Conservation (phyloP, 2,888 invertebrate species). For the Thereva unica region DNA sequence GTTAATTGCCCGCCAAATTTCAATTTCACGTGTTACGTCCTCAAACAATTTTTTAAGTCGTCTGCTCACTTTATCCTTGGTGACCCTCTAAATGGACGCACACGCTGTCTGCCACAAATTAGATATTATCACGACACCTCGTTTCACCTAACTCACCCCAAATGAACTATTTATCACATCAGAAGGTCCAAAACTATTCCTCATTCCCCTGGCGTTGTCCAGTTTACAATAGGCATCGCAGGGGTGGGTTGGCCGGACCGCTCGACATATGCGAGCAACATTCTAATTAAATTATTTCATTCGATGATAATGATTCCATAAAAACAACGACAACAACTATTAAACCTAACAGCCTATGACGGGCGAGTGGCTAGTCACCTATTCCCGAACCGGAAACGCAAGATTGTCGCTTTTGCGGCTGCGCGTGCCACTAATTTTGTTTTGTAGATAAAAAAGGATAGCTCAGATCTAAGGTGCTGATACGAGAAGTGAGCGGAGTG, state of each 20-base stretch:
- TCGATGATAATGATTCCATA: slow-evolving; percentile 31
- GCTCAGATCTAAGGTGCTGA: neutral
- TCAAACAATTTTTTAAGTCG: slow-evolving; percentile 17
- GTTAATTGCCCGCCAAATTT: slow-evolving; percentile 32
- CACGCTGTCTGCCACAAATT: slow-evolving; percentile 35
- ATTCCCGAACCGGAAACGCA: slow-evolving; percentile 31
- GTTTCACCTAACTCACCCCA: slow-evolving; percentile 17
- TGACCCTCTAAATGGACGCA: slow-evolving; percentile 20
- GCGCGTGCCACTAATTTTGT: slow-evolving; percentile 39
- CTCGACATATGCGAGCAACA: slow-evolving; percentile 20
- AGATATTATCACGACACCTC: slow-evolving; percentile 36
- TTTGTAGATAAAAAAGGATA: neutral
- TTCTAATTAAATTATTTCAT: slow-evolving; percentile 34
- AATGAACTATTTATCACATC: slow-evolving; percentile 27
- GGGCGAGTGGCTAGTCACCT: slow-evolving; percentile 1
- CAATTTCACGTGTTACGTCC: slow-evolving; percentile 20
- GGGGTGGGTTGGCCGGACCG: slow-evolving; percentile 1
- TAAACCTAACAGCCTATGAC: slow-evolving; percentile 28
- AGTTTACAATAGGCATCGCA: slow-evolving; percentile 18
- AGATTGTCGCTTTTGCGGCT: slow-evolving; percentile 34
- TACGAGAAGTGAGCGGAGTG: slow-evolving; percentile 5
- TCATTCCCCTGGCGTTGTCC: slow-evolving; percentile 3
- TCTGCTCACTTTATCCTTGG: slow-evolving; percentile 3
- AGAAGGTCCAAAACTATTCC: slow-evolving; percentile 30
- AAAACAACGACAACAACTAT: slow-evolving; percentile 27